Evolutionary conservation across 2,797 vertebrate genomes (phyloP), one percentile per base, ranked within the genome.

Genomic region (Dicrostonyx torquatus): DNA sequence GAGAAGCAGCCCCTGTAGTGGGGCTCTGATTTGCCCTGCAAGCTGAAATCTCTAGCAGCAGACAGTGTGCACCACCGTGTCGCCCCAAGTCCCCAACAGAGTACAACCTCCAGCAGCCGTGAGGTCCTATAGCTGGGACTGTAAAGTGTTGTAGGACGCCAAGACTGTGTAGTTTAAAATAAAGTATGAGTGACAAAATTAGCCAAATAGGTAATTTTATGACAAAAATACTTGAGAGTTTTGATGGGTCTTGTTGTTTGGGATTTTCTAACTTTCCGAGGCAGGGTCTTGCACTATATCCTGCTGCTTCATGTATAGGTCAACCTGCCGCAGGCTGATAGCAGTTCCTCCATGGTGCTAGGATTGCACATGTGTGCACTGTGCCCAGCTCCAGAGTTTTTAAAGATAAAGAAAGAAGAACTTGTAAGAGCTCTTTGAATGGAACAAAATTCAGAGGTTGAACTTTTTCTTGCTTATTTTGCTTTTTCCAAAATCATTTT

Each of bases 401-500:
- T 95, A 60, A 76, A 90, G 91, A 87, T 15, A 53, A 37, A 14
- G 18, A 34, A 50, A 37, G 6, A 12, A 34, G 29, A 90, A 87
- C 73, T 77, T 62, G 34, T n/a, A 48, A 66, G 13, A 70, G 48
- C 55, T 86, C 53, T 12, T 78, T 79, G n/a, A 48, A 75, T 90
- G 55, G 50, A 89, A 82, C 9, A 68, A 20, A 76, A 68, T 92
- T 60, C 37, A 34, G 12, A 92, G 89, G 79, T 94, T 43, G 68
- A 34, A 72, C 31, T 70, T 40, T 68, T 58, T 68, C 50, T 18
- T 70, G 50, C 26, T 87, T 70, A n/a, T 80, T 90, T 58, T 18
- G 66, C 18, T 90, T 94, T 95, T 79, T 10, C 34, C 68, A 48
- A 85, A 53, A 55, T 40, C 5, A 7, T 91, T 90, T 78, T 88